These are phyloP conservation scores for Thera obeliscata DNA, from an alignment of 2,888 invertebrate species.

Conservation along the genomic window DNA sequence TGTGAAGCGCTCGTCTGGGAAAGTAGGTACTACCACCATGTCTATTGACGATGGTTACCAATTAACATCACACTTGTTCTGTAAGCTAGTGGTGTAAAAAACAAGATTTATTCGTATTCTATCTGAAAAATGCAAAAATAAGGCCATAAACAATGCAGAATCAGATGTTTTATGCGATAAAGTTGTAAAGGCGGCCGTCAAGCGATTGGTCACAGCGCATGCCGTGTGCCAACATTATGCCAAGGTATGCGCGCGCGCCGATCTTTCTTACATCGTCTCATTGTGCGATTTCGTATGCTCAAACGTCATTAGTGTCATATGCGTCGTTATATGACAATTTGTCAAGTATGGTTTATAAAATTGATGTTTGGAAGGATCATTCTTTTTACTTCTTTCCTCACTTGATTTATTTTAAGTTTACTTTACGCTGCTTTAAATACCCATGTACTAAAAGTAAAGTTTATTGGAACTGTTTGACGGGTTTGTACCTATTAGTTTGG, in stretches of 20 bases:
- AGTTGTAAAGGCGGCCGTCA: conserved; percentile 39
- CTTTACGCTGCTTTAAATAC: background rate
- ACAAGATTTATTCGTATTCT: background rate
- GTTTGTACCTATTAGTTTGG: background rate
- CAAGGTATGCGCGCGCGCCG: conserved; percentile 47
- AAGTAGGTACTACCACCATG: too few relatives aligned
- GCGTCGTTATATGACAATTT: conserved; percentile 56
- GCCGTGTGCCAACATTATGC: conserved; percentile 36
- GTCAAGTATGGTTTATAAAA: conserved; percentile 47
- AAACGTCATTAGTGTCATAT: conserved; percentile 66
- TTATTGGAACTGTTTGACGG: background rate
- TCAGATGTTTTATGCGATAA: conserved; percentile 37
- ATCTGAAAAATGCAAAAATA: conserved; percentile 5
- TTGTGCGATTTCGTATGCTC: conserved; percentile 73
- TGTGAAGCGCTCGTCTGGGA: too few relatives aligned
- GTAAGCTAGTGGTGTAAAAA: too few relatives aligned
- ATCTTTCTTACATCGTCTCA: conserved; percentile 51
- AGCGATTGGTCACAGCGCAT: conserved; percentile 45
- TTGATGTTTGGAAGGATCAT: conserved; percentile 37
- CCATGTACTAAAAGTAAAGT: background rate
- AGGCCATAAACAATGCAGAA: conserved; percentile 19
- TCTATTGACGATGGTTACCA: too few relatives aligned
- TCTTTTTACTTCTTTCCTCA: background rate
- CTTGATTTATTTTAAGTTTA: conserved; percentile 20
- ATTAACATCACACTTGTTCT: too few relatives aligned